Percentiles rank a stretch among this genome's conserved stretches.
Conservation (phyloP, 2,797 vertebrate species). For the Syngnathus acus region DNA sequence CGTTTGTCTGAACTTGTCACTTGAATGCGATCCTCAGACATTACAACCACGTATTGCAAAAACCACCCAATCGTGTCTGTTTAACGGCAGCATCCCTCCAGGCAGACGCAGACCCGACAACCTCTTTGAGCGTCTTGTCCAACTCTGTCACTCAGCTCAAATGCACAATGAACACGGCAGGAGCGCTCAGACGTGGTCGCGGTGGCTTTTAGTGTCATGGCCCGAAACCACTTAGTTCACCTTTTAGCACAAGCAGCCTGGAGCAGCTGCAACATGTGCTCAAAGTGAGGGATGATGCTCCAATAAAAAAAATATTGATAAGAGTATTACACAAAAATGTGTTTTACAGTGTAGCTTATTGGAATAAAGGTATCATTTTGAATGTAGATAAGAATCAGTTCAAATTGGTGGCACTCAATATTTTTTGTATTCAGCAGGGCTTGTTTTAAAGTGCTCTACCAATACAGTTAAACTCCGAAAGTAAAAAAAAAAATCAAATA, state of each 20-base stretch:
- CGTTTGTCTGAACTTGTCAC: background rate
- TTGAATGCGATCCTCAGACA: background rate
- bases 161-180: conserved; percentile 22
- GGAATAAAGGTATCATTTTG: no score
- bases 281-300: background rate
- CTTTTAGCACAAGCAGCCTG: conserved; percentile 29
- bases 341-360: no score
- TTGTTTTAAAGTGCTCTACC: no score
- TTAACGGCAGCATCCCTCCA: background rate
- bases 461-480: no score
- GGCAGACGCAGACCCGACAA: background rate
- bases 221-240: conserved; percentile 29
- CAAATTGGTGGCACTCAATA: no score
- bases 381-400: no score
- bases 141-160: background rate
- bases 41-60: background rate
- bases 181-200: conserved; percentile 19
- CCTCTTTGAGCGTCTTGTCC: background rate
- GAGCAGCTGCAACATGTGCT: conserved; percentile 7
- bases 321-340: no score
- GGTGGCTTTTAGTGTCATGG: conserved; percentile 42
- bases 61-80: background rate
- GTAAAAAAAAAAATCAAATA: no score
- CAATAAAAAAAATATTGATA: background rate
- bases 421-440: no score